A percentile compares a stretch with the other conserved stretches of the same genome.
These are phyloP conservation scores for Ophiothrix spiculata DNA, from an alignment of 35 echinoderm and acorn worm species.

Conservation along the genomic window DNA sequence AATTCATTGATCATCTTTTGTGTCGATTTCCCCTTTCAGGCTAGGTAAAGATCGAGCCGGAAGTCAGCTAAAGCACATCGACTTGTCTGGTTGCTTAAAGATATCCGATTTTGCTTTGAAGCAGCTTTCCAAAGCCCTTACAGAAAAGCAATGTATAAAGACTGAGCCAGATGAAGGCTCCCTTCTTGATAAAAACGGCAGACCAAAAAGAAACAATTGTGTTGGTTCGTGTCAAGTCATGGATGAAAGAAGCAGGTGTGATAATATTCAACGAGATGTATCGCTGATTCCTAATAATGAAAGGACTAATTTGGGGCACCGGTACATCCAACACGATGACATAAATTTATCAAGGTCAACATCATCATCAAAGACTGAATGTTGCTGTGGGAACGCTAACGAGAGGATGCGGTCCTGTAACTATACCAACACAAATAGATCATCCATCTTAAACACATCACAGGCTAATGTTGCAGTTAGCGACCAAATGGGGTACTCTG, in stretches of 20 bases:
- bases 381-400: neutral
- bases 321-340: neutral
- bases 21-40: constrained; percentile 14
- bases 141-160: neutral
- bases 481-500: neutral
- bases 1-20: too few relatives aligned
- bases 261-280: neutral
- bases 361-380: neutral
- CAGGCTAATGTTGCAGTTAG: neutral
- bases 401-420: neutral
- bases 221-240: neutral
- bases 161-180: neutral
- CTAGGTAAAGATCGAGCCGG: constrained; percentile 48
- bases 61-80: constrained; percentile 53
- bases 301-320: neutral
- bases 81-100: constrained; percentile 72
- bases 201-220: neutral
- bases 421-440: neutral
- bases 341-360: neutral
- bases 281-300: neutral
- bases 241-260: neutral
- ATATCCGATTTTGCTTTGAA: constrained; percentile 61
- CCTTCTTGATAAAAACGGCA: constrained; percentile 40
- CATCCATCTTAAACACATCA: neutral
- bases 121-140: constrained; percentile 31